Evolutionary conservation across 2,797 vertebrate genomes (phyloP), one percentile per base, ranked within the genome.

Genomic region (Gephyroberyx darwinii): DNA sequence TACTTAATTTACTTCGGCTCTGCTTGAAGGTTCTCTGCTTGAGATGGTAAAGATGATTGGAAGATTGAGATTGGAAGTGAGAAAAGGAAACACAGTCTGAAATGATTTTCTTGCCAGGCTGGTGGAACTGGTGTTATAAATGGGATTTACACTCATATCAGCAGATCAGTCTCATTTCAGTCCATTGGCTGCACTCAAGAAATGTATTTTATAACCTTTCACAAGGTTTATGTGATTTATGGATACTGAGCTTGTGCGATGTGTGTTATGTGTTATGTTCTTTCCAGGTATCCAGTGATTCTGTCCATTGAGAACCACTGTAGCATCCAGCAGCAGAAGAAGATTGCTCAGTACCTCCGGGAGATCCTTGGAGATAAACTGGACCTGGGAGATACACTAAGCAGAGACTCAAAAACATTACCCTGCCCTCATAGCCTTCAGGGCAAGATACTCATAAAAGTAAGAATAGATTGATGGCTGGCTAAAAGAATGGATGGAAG

Each of bases 251-350:
- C 35, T 33, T 53, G 48, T 50, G 9, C 26, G 1, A 26, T 26
- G 26, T 26, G 26, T 26, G 17, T 14, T 33, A 20, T 63, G 16
- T 57, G 17, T 59, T 54, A 55, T 66, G 37, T 5, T 14, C 9
- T 47, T 64, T 74, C 9, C 60, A 99, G 98, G 88, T 99, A 93
- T 77, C 97, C 97, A 0, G 96, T 99, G 54, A 96, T 99, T 41
- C 89, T 99, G 71, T 99, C 98, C 41, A 96, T 99, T 37, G 97
- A 99, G 91, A 99, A 99, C 85, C 97, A 99, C 87, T 99, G 97
- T 86, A 98, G 91, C 58, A 93, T 99, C 82, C 96, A 96, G 75
- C 98, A 99, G 89, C 98, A 99, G 71, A 95, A 96, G 90, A 99
- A 99, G 94, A 98, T 99, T 0, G 96, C 97, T 62, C 95, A 96